These are phyloP conservation scores for Mesoclemmys tuberculata DNA, from an alignment of 2,113 vertebrate genomes.

Conservation along the genomic window DNA sequence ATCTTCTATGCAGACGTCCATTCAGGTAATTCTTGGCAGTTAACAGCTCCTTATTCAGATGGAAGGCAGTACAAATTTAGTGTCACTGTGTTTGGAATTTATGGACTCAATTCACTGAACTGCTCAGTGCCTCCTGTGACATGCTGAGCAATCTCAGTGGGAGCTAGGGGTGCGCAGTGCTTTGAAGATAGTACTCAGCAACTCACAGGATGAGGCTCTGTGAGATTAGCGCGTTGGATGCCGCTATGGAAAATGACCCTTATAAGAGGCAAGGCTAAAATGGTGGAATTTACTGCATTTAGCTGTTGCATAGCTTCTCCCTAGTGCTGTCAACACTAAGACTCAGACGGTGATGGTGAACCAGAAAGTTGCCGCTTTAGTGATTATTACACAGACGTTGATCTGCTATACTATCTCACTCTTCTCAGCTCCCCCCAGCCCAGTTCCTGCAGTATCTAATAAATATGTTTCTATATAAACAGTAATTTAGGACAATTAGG, in stretches of 20 bases:
- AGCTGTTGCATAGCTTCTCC: not conserved
- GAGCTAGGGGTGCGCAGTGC: not conserved
- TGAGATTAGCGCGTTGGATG: not conserved
- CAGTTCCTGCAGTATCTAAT: conserved; percentile 22
- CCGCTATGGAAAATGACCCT: conserved; percentile 11
- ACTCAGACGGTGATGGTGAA: conserved; percentile 10
- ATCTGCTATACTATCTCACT: not conserved
- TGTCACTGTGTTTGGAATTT: not conserved
- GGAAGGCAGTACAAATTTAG: not conserved
- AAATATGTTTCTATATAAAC: conserved; percentile 65
- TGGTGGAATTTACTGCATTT: not conserved
- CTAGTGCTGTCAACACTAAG: conserved; percentile 39
- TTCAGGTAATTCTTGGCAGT: not conserved
- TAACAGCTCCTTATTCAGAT: not conserved
- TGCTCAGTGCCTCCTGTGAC: not conserved
- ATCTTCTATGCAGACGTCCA: not conserved
- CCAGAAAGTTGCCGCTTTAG: conserved; percentile 23
- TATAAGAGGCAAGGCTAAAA: not conserved
- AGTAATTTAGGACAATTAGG: conserved; percentile 68
- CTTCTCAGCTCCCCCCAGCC: not conserved
- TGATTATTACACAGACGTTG: conserved; percentile 13
- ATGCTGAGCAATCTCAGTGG: rapidly evolving
- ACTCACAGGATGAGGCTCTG: not conserved
- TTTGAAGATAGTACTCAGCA: not conserved
- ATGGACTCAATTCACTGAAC: rapidly evolving